A percentile compares a stretch with the other conserved stretches of the same genome.
Evolutionary conservation across 2,888 invertebrate species (phyloP).

Genomic region (Blera fallax): DNA sequence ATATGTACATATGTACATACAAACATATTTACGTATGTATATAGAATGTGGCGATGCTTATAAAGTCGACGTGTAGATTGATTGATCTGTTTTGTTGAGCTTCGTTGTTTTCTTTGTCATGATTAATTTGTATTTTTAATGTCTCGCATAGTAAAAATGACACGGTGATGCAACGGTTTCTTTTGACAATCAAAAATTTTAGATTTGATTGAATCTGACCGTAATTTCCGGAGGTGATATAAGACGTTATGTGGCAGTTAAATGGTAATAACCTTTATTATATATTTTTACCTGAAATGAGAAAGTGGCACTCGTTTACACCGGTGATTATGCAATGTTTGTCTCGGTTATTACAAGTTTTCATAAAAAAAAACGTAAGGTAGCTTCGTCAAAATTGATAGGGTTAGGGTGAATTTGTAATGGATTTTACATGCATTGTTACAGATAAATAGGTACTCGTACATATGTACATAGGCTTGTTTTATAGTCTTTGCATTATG

Average conservation of each 20-base stretch:
- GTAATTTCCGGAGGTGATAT: not conserved
- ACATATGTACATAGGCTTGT: too few relatives aligned
- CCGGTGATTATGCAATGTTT: too few relatives aligned
- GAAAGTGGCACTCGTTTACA: not conserved
- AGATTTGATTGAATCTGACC: not conserved
- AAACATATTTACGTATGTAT: not conserved
- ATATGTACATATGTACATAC: not conserved
- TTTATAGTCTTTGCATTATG: too few relatives aligned
- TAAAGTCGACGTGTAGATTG: not conserved
- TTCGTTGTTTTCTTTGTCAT: constrained; percentile 2
- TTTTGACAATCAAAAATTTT: not conserved
- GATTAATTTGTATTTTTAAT: constrained; percentile 8
- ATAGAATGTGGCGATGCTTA: not conserved
- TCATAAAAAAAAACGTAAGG: too few relatives aligned
- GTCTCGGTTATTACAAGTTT: too few relatives aligned
- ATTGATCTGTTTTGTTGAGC: constrained; percentile 4
- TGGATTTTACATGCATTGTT: too few relatives aligned
- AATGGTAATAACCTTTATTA: not conserved
- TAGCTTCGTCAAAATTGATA: too few relatives aligned
- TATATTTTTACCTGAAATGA: not conserved
- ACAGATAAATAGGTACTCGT: too few relatives aligned
- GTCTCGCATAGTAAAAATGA: not conserved
- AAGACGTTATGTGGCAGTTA: not conserved
- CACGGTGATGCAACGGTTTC: not conserved
- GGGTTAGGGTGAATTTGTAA: too few relatives aligned